phyloP scores from a whole-genome alignment of 1,140 invertebrate genomes.

The Drosophila burlai region DNA sequence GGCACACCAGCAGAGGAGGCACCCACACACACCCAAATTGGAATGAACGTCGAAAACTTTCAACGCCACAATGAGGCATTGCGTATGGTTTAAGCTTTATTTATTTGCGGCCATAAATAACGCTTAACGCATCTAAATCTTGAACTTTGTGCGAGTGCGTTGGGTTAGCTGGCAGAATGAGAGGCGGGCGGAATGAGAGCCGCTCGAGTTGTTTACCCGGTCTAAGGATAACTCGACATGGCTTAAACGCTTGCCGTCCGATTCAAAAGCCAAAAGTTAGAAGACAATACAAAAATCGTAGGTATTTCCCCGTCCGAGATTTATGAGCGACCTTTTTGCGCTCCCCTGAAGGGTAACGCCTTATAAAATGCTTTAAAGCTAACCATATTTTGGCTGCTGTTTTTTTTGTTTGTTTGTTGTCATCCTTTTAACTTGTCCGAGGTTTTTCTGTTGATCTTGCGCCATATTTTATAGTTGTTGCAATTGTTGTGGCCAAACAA shows the following conservation, averaged over 20 bases:
- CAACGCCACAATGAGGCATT: slow-evolving; percentile 82
- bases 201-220: slow-evolving; percentile 71
- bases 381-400: slow-evolving; percentile 12
- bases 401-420: background rate
- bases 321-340: slow-evolving; percentile 68
- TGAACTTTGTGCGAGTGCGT: slow-evolving; percentile 79
- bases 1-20: background rate
- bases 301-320: slow-evolving; percentile 53
- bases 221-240: slow-evolving; percentile 75
- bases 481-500: slow-evolving; percentile 13
- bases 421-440: slow-evolving; percentile 23
- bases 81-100: slow-evolving; percentile 83
- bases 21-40: slow-evolving; percentile 53
- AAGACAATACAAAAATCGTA: slow-evolving; percentile 76
- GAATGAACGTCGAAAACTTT: slow-evolving; percentile 82
- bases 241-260: slow-evolving; percentile 59
- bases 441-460: slow-evolving; percentile 18
- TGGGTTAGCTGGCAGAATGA: slow-evolving; percentile 31
- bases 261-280: slow-evolving; percentile 75
- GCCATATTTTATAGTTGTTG: slow-evolving; percentile 33
- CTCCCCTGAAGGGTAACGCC: slow-evolving; percentile 45
- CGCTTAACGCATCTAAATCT: slow-evolving; percentile 84
- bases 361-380: slow-evolving; percentile 51
- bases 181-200: background rate
- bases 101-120: slow-evolving; percentile 84